A percentile compares a stretch with the other conserved stretches of the same genome.
These are phyloP conservation scores for Romanogobio albipinnatus DNA, from an alignment of 2,113 vertebrate genomes.

Conservation along the genomic window DNA sequence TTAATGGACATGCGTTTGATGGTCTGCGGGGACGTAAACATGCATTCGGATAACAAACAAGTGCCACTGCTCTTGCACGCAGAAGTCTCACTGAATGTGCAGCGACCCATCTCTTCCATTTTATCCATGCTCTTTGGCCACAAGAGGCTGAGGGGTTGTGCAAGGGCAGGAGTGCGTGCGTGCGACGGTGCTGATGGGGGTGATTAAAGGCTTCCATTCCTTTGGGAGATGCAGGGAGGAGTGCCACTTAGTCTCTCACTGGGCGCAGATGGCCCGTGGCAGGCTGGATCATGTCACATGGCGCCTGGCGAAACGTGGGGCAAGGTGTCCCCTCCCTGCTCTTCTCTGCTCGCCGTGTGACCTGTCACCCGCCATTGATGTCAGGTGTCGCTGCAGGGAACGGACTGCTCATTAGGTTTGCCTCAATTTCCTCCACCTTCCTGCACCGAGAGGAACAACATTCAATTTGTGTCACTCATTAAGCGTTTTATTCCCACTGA, in stretches of 20 bases:
- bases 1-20: conserved; percentile 20
- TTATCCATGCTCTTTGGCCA: conserved; percentile 17
- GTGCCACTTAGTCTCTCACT: conserved; percentile 20
- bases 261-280: conserved; percentile 55
- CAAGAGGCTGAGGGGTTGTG: conserved; percentile 5
- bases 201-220: conserved; percentile 44
- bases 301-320: conserved; percentile 8
- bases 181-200: conserved; percentile 27
- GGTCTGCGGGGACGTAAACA: conserved; percentile 9
- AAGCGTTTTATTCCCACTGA: conserved; percentile 53
- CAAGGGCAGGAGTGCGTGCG: not conserved
- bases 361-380: conserved; percentile 58
- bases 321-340: conserved; percentile 39
- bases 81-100: not conserved
- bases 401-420: conserved; percentile 59
- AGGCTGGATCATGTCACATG: conserved; percentile 52
- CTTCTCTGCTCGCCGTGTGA: not conserved
- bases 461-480: conserved; percentile 62
- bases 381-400: conserved; percentile 54
- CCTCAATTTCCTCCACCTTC: conserved; percentile 50
- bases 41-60: conserved; percentile 20
- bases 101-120: conserved; percentile 22
- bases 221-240: conserved; percentile 26
- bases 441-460: conserved; percentile 53
- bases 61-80: not conserved